Evolutionary conservation across 2,113 vertebrate genomes (phyloP).

Genomic region (Scopus umbretta): DNA sequence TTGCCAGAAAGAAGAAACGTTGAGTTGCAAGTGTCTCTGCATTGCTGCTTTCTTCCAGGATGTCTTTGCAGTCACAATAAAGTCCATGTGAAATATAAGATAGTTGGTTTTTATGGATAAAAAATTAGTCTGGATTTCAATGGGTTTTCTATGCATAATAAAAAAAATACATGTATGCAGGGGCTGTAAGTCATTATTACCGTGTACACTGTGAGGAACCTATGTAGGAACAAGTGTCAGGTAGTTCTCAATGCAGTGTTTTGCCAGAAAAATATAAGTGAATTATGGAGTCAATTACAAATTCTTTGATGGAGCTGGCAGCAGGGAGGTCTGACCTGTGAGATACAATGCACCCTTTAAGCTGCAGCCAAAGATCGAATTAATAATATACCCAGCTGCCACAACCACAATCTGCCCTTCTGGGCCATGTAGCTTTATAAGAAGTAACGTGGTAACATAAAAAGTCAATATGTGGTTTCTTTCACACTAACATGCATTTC

Average conservation of each 20-base stretch:
- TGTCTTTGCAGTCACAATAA: background rate
- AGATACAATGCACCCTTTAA: slow-evolving; percentile 9
- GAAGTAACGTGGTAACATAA: background rate
- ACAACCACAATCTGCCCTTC: background rate
- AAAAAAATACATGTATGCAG: background rate
- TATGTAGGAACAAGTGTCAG: background rate
- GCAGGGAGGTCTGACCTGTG: background rate
- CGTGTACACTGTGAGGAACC: background rate
- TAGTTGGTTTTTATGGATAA: background rate
- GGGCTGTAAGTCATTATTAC: background rate
- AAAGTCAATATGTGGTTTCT: background rate
- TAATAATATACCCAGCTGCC: background rate
- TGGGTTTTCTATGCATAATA: background rate
- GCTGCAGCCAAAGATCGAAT: background rate
- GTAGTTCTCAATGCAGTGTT: background rate
- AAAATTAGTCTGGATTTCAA: too few species aligned
- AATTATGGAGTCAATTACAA: background rate
- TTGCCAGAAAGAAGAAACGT: background rate
- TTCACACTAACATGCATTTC: background rate
- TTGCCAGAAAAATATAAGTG: background rate
- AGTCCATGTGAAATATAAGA: background rate
- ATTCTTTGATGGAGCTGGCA: background rate
- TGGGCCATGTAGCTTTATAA: background rate
- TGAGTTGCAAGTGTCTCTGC: background rate
- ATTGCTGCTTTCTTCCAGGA: background rate